Conservation (phyloP, 2,888 invertebrate species). For the Zaprionus obscuricornis region DNA sequence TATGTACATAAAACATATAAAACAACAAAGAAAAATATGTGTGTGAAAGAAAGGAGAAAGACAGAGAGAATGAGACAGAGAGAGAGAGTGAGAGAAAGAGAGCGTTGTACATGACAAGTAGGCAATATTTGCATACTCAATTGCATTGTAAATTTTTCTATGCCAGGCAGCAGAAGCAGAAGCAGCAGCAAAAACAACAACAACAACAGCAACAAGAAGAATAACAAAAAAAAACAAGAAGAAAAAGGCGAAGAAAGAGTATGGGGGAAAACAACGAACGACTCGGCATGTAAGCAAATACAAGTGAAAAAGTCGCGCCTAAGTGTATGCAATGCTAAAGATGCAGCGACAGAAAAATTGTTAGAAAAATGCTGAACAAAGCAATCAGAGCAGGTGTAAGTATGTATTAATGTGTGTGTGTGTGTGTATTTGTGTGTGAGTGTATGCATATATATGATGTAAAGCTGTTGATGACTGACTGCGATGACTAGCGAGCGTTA, state of each 20-base stretch:
- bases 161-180: slow-evolving; percentile 42
- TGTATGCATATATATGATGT: slow-evolving; percentile 19
- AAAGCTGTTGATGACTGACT: slow-evolving; percentile 40
- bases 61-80: not conserved
- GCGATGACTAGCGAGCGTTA: slow-evolving; percentile 26
- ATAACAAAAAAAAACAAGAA: slow-evolving; percentile 1
- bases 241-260: slow-evolving; percentile 1
- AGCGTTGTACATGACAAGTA: slow-evolving; percentile 74
- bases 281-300: slow-evolving; percentile 39
- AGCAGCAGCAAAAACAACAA: slow-evolving; percentile 16
- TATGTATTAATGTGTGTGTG: slow-evolving; percentile 28
- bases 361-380: slow-evolving; percentile 73
- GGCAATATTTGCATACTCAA: slow-evolving; percentile 83
- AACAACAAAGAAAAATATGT: slow-evolving; percentile 8
- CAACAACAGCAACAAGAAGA: not conserved
- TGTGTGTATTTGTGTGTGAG: slow-evolving; percentile 7
- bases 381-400: slow-evolving; percentile 70
- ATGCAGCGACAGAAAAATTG: slow-evolving; percentile 66
- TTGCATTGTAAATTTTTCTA: slow-evolving; percentile 82
- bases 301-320: slow-evolving; percentile 70
- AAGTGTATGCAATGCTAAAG: slow-evolving; percentile 73
- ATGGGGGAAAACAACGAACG: slow-evolving; percentile 24
- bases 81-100: slow-evolving; percentile 9
- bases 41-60: not conserved
- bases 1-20: slow-evolving; percentile 24